These are phyloP conservation scores for Nycticorax nycticorax DNA, from an alignment of 2,113 vertebrate genomes.

Conservation along the genomic window DNA sequence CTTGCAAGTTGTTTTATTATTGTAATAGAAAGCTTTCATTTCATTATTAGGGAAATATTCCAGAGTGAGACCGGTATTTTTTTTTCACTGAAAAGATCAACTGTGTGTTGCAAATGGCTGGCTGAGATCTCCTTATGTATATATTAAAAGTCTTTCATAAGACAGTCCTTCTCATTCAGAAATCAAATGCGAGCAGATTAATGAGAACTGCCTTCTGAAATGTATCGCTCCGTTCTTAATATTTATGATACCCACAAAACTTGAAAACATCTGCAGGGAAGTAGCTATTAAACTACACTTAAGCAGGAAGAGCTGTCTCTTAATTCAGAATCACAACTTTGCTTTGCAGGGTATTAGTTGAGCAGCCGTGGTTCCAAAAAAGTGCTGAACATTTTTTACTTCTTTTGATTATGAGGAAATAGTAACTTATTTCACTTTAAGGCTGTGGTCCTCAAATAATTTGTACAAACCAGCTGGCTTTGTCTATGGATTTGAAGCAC, in stretches of 20 bases:
- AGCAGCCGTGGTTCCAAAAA: conserved; percentile 31
- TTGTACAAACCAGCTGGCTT: background rate
- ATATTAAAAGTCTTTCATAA: background rate
- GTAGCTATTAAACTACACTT: conserved; percentile 35
- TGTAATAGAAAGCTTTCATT: background rate
- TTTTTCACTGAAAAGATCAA: background rate
- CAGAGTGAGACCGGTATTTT: background rate
- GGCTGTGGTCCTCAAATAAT: background rate
- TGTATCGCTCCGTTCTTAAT: conserved; percentile 27
- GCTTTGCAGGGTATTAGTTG: conserved; percentile 4
- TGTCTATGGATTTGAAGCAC: background rate
- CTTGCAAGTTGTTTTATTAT: background rate
- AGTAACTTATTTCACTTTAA: background rate
- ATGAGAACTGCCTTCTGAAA: conserved; percentile 52
- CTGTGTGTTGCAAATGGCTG: background rate
- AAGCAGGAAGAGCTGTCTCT: conserved; percentile 17
- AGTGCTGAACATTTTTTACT: background rate
- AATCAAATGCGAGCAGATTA: conserved; percentile 48
- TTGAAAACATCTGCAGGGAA: conserved; percentile 51
- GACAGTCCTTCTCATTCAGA: background rate
- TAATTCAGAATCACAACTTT: conserved; percentile 8
- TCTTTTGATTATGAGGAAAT: background rate
- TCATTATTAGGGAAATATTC: background rate
- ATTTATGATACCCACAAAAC: conserved; percentile 62
- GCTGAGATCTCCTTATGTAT: background rate